Evolutionary conservation across 1,140 invertebrate genomes (phyloP).

Genomic region (Drosophila nebulosa): DNA sequence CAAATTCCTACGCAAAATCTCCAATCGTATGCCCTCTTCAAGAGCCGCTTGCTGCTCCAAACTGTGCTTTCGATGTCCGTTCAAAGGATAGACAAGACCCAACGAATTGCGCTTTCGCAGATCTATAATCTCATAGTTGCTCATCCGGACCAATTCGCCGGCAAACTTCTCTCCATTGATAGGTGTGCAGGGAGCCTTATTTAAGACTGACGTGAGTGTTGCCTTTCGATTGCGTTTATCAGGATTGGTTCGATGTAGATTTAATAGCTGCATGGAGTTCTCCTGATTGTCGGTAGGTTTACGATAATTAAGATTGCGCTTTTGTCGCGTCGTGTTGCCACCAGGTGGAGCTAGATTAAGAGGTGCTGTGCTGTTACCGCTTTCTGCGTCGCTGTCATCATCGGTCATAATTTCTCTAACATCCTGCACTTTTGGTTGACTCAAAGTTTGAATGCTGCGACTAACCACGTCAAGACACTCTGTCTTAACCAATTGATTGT

Average conservation of each 20-base stretch:
- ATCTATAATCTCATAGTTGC: slow-evolving; percentile 66
- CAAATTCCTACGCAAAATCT: slow-evolving; percentile 46
- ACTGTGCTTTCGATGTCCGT: slow-evolving; percentile 17
- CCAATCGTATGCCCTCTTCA: slow-evolving; percentile 47
- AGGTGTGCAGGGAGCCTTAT: slow-evolving; percentile 51
- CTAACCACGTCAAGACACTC: neutral
- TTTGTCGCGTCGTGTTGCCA: slow-evolving; percentile 20
- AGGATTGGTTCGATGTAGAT: slow-evolving; percentile 39
- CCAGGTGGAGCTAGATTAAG: slow-evolving; percentile 47
- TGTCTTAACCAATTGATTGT: neutral
- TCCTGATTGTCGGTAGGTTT: slow-evolving; percentile 2
- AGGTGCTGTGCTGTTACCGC: slow-evolving; percentile 8
- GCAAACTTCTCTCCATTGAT: slow-evolving; percentile 71
- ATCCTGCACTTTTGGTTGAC: neutral
- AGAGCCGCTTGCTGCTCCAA: slow-evolving; percentile 20
- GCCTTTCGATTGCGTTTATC: neutral
- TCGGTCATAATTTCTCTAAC: slow-evolving; percentile 50
- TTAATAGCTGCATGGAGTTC: slow-evolving; percentile 33
- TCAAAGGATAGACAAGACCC: slow-evolving; percentile 25
- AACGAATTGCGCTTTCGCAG: slow-evolving; percentile 67
- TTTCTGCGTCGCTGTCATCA: slow-evolving; percentile 54
- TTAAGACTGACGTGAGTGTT: slow-evolving; percentile 28
- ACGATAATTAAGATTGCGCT: neutral
- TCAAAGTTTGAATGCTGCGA: slow-evolving; percentile 24
- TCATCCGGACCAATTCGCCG: slow-evolving; percentile 53